These are phyloP conservation scores for Nannospalax galili DNA, from an alignment of 2,113 vertebrate genomes.

Conservation along the genomic window DNA sequence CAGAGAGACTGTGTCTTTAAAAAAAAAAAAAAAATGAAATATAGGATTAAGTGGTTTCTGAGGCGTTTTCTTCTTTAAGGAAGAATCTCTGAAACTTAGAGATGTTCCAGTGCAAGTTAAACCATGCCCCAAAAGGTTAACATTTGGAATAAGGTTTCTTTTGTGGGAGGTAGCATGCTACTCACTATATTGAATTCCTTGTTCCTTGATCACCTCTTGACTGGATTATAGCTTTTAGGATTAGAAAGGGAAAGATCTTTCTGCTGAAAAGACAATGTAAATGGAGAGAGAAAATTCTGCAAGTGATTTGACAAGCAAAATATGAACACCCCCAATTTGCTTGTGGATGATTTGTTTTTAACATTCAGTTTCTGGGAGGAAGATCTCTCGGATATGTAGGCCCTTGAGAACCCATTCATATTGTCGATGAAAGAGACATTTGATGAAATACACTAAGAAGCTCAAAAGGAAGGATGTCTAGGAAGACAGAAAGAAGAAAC, in stretches of 20 bases:
- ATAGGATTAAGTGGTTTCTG: not conserved
- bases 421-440: not conserved
- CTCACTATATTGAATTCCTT: not conserved
- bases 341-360: not conserved
- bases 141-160: not conserved
- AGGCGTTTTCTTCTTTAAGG: not conserved
- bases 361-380: not conserved
- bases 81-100: not conserved
- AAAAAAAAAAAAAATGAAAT: not conserved
- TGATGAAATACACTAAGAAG: not conserved
- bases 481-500: not conserved
- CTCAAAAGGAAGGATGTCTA: not conserved
- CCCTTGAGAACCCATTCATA: not conserved
- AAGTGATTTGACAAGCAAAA: not conserved
- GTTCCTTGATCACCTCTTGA: not conserved
- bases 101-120: not conserved
- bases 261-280: not conserved
- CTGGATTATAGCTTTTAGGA: not conserved
- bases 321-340: not conserved
- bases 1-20: too few species aligned
- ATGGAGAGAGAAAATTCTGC: not conserved
- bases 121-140: not conserved
- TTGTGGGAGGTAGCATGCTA: not conserved
- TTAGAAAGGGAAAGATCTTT: not conserved
- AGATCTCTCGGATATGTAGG: not conserved